Evolutionary conservation across 2,113 vertebrate species (phyloP), one percentile per base, ranked within the genome.

Genomic region (Esox niger): DNA sequence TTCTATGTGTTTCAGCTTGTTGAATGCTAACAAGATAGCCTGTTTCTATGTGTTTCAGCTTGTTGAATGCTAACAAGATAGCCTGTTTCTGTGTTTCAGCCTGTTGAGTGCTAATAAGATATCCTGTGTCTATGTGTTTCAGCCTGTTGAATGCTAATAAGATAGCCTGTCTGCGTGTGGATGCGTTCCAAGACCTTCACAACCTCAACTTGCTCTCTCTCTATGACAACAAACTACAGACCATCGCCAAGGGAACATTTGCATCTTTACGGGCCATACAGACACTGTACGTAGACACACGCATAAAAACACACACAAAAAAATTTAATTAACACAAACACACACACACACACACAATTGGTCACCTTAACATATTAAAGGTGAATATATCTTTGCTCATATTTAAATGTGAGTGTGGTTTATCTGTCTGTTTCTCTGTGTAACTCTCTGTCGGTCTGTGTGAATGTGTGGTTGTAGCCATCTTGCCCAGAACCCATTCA

Each of bases 161-260:
- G 93, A 98, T 99, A 83, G 98, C 95, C 32, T 99, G 97, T 83
- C 90, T 99, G 60, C 91, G 97, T 25, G 96, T 99, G 71, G 97
- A 98, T 69, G 95, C 97, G n/a, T 99, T 99, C 90, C 96, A 99
- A 86, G 96, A 99, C 80, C 94, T 99, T 20, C 97, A 99, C 88
- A 99, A 98, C 89, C 86, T 99, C 90, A 98, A 98, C 85, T 94
- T 99, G 73, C 95, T 99, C 56, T 99, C 97, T 54, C 89, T 99
- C 21, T 99, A 99, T 0, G 97, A 98, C 91, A 99, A 99, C 92
- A 99, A 99, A 84, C 94, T 99, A 31, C 97, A 99, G 85, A 99
- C 97, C 62, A 95, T 99, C 21, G 97, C 96, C 60, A 99, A 99
- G 84, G 97, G 97, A 79, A 99, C 97, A 21, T 98, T 99, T 68